Conservation (phyloP, 1,140 invertebrate genomes). For the Diprion similis region DNA sequence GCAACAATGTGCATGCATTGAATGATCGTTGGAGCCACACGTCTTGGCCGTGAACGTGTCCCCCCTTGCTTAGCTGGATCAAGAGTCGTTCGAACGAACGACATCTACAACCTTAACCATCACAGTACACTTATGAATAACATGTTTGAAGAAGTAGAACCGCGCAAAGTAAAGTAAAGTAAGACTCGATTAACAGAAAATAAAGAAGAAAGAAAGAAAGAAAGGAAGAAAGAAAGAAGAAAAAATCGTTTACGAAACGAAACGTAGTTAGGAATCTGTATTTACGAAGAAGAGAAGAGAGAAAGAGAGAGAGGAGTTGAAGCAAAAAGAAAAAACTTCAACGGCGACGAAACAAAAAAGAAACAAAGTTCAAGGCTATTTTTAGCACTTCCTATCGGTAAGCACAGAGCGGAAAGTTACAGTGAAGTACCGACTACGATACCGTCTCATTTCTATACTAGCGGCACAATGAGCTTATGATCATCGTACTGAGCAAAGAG, state of each 20-base stretch:
- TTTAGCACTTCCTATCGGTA: slow-evolving; percentile 5
- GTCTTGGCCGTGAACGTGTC: neutral
- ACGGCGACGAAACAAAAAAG: neutral
- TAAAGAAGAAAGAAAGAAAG: too few species aligned
- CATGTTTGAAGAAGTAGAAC: neutral
- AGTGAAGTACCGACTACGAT: neutral
- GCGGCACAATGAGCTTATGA: neutral
- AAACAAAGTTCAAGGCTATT: slow-evolving; percentile 2
- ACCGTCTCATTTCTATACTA: slow-evolving; percentile 1
- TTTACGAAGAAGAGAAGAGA: too few species aligned
- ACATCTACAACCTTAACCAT: neutral
- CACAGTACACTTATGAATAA: neutral
- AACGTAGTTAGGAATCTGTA: too few species aligned
- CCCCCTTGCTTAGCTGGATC: neutral
- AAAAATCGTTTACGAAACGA: neutral
- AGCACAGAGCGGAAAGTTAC: slow-evolving; percentile 7
- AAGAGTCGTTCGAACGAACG: neutral
- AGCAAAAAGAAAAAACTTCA: too few species aligned
- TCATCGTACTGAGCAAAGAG: too few species aligned
- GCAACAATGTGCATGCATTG: too few species aligned
- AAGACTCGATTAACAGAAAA: too few species aligned
- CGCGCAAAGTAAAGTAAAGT: neutral
- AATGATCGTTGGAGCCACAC: neutral
- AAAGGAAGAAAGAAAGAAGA: neutral
- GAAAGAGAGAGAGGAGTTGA: too few species aligned